Base-by-base conservation (phyloP, 2,888 invertebrate species). In the Tryphoninae sp. region DNA sequence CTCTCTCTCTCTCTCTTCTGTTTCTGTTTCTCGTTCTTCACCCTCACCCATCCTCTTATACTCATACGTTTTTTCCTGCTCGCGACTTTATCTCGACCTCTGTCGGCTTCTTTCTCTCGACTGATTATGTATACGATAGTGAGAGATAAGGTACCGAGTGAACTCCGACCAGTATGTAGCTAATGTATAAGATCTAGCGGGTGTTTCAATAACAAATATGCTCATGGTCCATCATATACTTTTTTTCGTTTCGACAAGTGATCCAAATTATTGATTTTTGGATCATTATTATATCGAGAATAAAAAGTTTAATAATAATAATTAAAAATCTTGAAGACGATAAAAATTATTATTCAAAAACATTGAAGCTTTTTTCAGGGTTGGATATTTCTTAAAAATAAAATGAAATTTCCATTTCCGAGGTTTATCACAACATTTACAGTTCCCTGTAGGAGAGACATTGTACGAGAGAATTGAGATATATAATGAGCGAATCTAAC, bases 121-220 rank as follows among this genome's bases (percentile, higher is more conserved):
- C 87, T 89, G 88, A 89, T 89, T 89, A 88, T 86, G 89, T 88
- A 89, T 89, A 88, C 89, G 82, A 83, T 84, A 86, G 85, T 82
- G 84, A 86, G 77, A 51, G 65, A 62, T 53, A 42, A 49, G 42
- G 75, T 59, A 53, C 59, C n/a, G 23, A 53, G 59, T 33, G 53
- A 72, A 55, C 58, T 67, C 51, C 61, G 2, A 13, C 1, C 65
- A 9, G 67, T 76, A 72, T 59, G 8, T 33, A 6, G 22, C n/a
- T 23, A 22, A 33, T 59, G 67, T 13, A 73, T 16, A 16, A 13
- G 45, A 42, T 42, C 13, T 76, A 42, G 49, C 26, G 75, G 23
- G 9, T 8, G 19, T 40, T 75, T 9, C 71, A 45, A 9, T 9
- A 71, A 71, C 49, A 16, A 51, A 64, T 19, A 19, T n/a, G 9